Conservation (phyloP, 2,797 vertebrate species). For the Balearica regulorum region DNA sequence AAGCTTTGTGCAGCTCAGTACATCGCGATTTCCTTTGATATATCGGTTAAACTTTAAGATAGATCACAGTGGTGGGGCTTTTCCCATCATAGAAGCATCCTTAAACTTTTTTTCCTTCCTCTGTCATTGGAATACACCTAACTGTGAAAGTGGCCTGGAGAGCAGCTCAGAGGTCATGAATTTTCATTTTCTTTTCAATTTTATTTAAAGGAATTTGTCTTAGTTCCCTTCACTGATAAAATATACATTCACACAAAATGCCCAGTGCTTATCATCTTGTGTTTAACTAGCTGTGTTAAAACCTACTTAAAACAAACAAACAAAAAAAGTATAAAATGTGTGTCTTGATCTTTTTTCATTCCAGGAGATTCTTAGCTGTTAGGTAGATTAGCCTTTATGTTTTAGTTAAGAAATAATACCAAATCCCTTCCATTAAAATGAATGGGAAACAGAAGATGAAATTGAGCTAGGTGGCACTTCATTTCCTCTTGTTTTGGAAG, state of each 20-base stretch:
- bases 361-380: background rate
- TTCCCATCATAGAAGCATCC: background rate
- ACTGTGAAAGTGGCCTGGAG: accelerated
- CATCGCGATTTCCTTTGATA: background rate
- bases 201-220: background rate
- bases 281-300: constrained; percentile 4
- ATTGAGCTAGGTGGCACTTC: background rate
- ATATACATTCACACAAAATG: background rate
- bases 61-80: background rate
- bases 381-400: background rate
- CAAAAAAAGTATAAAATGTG: background rate
- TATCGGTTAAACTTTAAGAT: background rate
- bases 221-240: background rate
- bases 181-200: background rate
- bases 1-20: background rate
- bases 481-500: background rate
- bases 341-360: background rate
- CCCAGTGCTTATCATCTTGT: background rate
- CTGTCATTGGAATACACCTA: background rate
- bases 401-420: constrained; percentile 26
- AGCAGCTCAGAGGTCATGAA: background rate
- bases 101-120: background rate
- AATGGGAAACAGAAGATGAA: background rate
- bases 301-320: background rate
- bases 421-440: constrained; percentile 1